A percentile compares a stretch with the other conserved stretches of the same genome.
These are phyloP conservation scores for Microtus richardsoni DNA, from an alignment of 2,113 vertebrate genomes.

Conservation along the genomic window DNA sequence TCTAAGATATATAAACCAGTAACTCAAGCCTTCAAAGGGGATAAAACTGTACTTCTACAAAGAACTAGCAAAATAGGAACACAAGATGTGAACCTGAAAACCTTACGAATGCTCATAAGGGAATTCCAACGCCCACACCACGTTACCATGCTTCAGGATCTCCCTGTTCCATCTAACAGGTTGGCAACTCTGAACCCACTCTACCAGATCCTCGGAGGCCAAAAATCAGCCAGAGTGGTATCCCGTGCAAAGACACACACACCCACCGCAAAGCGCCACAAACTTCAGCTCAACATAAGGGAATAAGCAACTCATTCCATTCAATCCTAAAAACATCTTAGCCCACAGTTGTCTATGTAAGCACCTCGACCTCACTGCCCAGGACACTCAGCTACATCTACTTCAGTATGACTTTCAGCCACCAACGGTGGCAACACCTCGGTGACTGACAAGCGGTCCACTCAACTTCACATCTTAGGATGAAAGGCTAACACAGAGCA, in stretches of 20 bases:
- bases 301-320: background rate
- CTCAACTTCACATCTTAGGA: background rate
- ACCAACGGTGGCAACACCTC: background rate
- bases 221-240: background rate
- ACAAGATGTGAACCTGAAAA: background rate
- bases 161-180: background rate
- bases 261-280: background rate
- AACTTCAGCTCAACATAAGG: background rate
- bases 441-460: no score
- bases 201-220: background rate
- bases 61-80: constrained; percentile 34
- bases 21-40: background rate
- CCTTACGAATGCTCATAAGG: background rate
- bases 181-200: background rate
- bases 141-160: background rate
- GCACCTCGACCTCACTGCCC: background rate
- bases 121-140: background rate
- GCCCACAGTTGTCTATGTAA: background rate
- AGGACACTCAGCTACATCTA: background rate
- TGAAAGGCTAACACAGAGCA: background rate
- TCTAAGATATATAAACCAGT: background rate
- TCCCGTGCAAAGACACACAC: background rate
- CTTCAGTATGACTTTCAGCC: background rate
- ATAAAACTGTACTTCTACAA: background rate
- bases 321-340: background rate